Evolutionary conservation across 2,888 invertebrate species (phyloP).

Genomic region (Lydus trimaculatus): DNA sequence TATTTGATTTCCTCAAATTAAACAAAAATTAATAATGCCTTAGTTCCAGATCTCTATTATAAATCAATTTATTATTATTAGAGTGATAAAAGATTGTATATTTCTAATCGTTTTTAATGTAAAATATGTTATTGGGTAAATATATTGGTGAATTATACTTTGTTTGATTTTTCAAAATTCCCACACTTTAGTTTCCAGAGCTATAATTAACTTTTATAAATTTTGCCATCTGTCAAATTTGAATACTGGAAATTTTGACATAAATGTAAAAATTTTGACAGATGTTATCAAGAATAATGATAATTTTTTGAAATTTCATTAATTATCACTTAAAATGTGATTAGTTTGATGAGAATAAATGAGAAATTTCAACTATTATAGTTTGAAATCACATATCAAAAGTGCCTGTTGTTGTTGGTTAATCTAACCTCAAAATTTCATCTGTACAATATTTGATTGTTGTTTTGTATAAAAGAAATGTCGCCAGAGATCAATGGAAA

Average conservation of each 20-base stretch:
- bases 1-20: background rate
- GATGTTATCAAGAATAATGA: conserved; percentile 13
- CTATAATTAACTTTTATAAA: background rate
- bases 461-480: conserved; percentile 36
- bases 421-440: conserved; percentile 16
- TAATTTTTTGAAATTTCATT: background rate
- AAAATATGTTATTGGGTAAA: conserved; percentile 2
- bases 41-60: background rate
- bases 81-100: background rate
- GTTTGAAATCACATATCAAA: background rate
- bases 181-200: background rate
- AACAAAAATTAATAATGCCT: background rate
- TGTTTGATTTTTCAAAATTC: background rate
- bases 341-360: background rate
- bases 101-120: conserved; percentile 1
- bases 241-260: conserved; percentile 12
- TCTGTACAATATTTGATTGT: background rate
- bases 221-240: conserved; percentile 18
- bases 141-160: background rate
- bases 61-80: background rate
- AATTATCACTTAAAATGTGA: background rate
- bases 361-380: background rate
- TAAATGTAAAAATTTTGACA: conserved; percentile 1
- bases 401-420: background rate
- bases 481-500: conserved; percentile 58